A percentile compares a stretch with the other conserved stretches of the same genome.
Evolutionary conservation across 1,140 invertebrate species (phyloP).

Genomic region (Neodiprion pinetum): DNA sequence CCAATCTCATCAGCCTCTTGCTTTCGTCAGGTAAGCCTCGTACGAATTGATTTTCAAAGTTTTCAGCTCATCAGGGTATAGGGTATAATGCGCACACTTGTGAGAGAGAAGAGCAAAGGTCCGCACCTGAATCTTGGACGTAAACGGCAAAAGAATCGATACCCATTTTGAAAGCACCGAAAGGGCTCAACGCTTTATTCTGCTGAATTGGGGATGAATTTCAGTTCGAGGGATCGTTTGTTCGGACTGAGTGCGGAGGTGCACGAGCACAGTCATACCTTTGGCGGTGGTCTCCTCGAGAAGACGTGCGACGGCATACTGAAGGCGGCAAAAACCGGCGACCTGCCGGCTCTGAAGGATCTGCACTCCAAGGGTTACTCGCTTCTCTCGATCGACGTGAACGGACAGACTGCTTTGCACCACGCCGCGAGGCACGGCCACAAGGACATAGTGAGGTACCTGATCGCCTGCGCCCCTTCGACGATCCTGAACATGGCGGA

Average conservation of each 20-base stretch:
- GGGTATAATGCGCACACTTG: no score
- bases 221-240: conserved; percentile 54
- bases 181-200: no score
- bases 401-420: conserved; percentile 90
- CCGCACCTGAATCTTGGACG: no score
- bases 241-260: conserved; percentile 56
- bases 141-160: no score
- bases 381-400: conserved; percentile 82
- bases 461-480: conserved; percentile 84
- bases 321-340: conserved; percentile 80
- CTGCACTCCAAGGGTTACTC: conserved; percentile 85
- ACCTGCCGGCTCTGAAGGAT: conserved; percentile 79
- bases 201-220: conserved; percentile 17
- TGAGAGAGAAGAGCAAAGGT: no score
- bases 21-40: not conserved
- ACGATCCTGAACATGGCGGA: conserved; percentile 87
- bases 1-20: not conserved
- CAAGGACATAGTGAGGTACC: conserved; percentile 89
- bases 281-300: conserved; percentile 71
- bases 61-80: not conserved
- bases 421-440: conserved; percentile 85
- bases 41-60: no score
- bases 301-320: conserved; percentile 82
- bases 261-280: conserved; percentile 34
- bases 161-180: no score